These are phyloP conservation scores for Pseudomyrmex cubaensis DNA, from an alignment of 1,140 invertebrate species.

Conservation along the genomic window DNA sequence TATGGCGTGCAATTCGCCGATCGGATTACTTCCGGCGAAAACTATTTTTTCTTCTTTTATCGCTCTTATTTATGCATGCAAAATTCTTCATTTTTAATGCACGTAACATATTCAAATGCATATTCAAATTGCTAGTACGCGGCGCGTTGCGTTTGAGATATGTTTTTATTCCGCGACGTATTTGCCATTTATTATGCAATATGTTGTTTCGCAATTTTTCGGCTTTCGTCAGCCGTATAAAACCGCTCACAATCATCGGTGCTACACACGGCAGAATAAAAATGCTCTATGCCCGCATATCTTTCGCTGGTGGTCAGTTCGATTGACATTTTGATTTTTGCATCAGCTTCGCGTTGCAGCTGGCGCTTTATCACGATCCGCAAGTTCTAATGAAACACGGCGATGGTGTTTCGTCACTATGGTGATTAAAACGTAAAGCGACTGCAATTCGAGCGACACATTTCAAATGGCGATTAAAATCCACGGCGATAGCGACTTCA, in stretches of 20 bases:
- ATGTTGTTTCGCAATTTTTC: constrained; percentile 18
- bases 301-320: not conserved
- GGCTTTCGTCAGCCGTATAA: constrained; percentile 23
- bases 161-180: constrained; percentile 20
- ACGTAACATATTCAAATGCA: not conserved
- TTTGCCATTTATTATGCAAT: constrained; percentile 30
- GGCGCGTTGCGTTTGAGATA: not conserved
- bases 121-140: not conserved
- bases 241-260: not conserved
- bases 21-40: constrained; percentile 48
- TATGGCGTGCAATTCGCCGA: constrained; percentile 26
- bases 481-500: not conserved
- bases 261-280: constrained; percentile 9
- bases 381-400: constrained; percentile 4
- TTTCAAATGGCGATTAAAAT: not conserved
- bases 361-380: constrained; percentile 6
- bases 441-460: not conserved
- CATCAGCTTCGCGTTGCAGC: not conserved
- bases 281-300: not conserved
- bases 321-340: constrained; percentile 28
- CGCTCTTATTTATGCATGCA: not conserved
- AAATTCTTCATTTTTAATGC: not conserved
- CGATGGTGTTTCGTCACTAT: constrained; percentile 8
- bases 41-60: constrained; percentile 3
- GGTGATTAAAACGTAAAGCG: constrained; percentile 15